These are phyloP conservation scores for Luperina nickerlii DNA, from an alignment of 2,888 invertebrate genomes.

Conservation along the genomic window DNA sequence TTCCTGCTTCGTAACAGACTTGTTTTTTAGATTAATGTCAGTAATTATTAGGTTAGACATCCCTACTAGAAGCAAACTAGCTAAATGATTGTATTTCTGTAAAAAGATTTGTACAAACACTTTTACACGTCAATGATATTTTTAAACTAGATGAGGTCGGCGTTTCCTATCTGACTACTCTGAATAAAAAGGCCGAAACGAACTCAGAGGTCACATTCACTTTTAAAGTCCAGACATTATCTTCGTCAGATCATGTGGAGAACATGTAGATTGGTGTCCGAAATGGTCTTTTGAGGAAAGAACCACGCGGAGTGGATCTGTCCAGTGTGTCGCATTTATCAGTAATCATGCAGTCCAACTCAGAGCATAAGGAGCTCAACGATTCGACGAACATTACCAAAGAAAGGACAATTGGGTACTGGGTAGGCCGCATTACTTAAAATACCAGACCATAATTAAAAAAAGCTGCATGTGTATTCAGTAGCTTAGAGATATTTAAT, in stretches of 20 bases:
- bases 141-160: background rate
- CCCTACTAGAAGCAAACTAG: background rate
- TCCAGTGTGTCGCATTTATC: background rate
- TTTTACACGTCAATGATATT: background rate
- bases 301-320: background rate
- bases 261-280: background rate
- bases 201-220: background rate
- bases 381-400: background rate
- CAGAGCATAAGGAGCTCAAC: background rate
- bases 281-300: background rate
- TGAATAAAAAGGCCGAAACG: background rate
- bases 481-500: background rate
- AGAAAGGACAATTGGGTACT: background rate
- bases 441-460: background rate
- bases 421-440: too few species aligned
- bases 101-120: background rate
- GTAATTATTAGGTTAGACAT: background rate
- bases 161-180: background rate
- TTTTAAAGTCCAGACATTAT: background rate
- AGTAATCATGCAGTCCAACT: too few species aligned
- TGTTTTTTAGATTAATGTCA: too few species aligned
- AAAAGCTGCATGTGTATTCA: background rate
- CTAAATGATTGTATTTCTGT: background rate
- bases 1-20: conserved; percentile 13
- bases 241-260: background rate